Conservation (phyloP, 2,797 vertebrate species). For the Crocidura indochinensis region DNA sequence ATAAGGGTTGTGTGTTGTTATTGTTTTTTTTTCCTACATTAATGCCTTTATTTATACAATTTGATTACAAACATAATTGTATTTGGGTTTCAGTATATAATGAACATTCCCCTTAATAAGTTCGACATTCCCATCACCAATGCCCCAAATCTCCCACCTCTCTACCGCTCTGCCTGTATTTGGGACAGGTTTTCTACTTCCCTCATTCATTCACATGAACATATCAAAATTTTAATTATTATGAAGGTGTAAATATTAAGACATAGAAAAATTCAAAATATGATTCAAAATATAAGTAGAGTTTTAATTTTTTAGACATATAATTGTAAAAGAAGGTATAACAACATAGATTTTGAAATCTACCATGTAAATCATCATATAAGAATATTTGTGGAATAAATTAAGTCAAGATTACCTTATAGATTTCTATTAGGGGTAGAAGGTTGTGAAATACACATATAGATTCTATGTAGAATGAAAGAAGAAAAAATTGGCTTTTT, state of each 20-base stretch:
- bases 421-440: not conserved
- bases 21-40: not conserved
- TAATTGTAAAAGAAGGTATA: not conserved
- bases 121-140: too few relatives aligned
- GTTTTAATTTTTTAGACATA: not conserved
- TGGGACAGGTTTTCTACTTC: too few relatives aligned
- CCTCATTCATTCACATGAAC: too few relatives aligned
- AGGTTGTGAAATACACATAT: not conserved
- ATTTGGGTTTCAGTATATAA: too few relatives aligned
- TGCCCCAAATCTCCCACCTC: too few relatives aligned
- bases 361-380: not conserved
- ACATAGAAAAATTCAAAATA: not conserved
- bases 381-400: conserved; percentile 5
- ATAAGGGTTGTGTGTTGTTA: not conserved
- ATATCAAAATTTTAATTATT: too few relatives aligned
- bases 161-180: too few relatives aligned
- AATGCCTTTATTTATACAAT: too few relatives aligned
- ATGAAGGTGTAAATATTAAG: too few relatives aligned
- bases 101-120: too few relatives aligned
- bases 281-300: not conserved
- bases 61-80: too few relatives aligned
- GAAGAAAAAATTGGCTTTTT: not conserved
- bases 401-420: not conserved
- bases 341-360: not conserved
- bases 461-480: conserved; percentile 15